phyloP scores from a whole-genome alignment of 1,140 invertebrate genomes.

The Chironomus tepperi region DNA sequence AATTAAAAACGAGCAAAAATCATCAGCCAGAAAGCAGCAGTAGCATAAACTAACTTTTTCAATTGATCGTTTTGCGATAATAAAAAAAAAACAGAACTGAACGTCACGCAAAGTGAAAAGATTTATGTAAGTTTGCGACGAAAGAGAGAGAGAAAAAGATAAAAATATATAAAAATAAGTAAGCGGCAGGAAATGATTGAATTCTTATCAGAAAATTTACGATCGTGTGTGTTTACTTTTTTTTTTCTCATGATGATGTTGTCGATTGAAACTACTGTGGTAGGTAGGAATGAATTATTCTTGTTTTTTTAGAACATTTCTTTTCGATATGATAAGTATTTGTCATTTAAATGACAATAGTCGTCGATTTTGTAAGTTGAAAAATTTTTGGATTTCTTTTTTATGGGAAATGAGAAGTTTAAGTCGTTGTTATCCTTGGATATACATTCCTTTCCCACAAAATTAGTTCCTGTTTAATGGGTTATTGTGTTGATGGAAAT shows the following conservation, averaged over 20 bases:
- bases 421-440: too few relatives aligned
- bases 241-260: background rate
- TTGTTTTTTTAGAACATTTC: background rate
- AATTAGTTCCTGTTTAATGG: too few relatives aligned
- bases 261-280: background rate
- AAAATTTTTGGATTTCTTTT: too few relatives aligned
- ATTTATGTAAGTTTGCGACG: background rate
- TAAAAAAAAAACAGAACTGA: background rate
- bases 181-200: background rate
- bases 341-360: slow-evolving; percentile 1
- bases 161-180: too few relatives aligned
- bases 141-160: too few relatives aligned
- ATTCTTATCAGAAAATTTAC: background rate
- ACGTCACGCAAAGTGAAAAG: background rate
- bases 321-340: too few relatives aligned
- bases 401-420: too few relatives aligned
- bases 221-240: background rate
- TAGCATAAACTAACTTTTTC: background rate
- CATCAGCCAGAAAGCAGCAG: background rate
- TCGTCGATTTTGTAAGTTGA: background rate
- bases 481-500: too few relatives aligned
- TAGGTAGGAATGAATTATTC: background rate
- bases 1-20: background rate
- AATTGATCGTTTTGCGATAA: background rate
- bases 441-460: too few relatives aligned